phyloP scores from a whole-genome alignment of 2,888 invertebrate genomes.

The Brachypalpus laphriformis region DNA sequence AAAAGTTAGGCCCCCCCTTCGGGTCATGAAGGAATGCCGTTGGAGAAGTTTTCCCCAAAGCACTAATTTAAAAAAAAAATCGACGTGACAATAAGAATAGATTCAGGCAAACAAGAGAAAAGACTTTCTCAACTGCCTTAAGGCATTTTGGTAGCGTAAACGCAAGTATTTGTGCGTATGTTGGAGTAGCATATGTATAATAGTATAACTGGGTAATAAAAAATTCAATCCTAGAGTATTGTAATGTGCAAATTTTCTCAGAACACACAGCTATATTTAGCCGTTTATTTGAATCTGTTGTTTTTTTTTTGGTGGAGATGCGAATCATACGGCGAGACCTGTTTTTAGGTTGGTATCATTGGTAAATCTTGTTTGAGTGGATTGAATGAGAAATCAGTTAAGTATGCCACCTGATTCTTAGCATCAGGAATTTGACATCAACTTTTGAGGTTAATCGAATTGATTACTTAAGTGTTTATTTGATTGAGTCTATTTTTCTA shows the following conservation, averaged over 20 bases:
- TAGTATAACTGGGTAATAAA: background rate
- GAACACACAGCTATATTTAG: background rate
- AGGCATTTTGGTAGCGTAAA: background rate
- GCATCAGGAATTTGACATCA: conserved; percentile 12
- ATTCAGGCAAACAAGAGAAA: background rate
- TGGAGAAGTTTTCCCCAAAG: conserved; percentile 23
- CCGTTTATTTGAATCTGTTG: background rate
- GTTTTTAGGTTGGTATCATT: conserved; percentile 17
- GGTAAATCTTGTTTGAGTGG: conserved; percentile 22
- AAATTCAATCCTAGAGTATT: background rate
- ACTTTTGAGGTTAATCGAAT: conserved; percentile 45
- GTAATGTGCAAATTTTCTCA: conserved; percentile 17
- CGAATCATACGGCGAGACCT: conserved; percentile 1
- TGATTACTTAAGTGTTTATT: conserved; percentile 16
- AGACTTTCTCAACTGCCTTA: conserved; percentile 9
- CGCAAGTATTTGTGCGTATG: background rate
- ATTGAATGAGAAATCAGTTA: conserved; percentile 31
- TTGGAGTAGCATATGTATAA: background rate
- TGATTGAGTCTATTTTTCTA: background rate
- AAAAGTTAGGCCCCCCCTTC: background rate
- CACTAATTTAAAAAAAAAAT: conserved; percentile 38
- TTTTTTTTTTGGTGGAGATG: background rate
- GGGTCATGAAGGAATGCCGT: conserved; percentile 32
- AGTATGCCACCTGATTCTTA: conserved; percentile 41
- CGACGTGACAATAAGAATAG: conserved; percentile 33